phyloP scores from a whole-genome alignment of 2,113 vertebrate species.

The Vulpes ferrilata region DNA sequence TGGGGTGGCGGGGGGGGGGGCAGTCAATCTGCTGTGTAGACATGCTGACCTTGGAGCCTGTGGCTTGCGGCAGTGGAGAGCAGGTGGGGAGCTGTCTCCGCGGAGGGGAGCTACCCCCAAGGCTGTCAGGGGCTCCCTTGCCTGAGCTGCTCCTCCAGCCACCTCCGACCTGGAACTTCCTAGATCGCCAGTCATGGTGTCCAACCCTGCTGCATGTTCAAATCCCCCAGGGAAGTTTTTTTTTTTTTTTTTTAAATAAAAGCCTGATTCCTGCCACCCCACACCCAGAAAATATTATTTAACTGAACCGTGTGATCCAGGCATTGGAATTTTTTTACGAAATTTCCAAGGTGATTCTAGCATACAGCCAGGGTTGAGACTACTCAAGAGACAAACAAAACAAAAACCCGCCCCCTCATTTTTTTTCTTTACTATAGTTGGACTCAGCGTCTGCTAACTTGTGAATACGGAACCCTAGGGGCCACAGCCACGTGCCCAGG shows the following conservation, averaged over 20 bases:
- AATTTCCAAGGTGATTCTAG: not conserved
- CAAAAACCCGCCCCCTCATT: not conserved
- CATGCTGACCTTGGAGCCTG: rapidly evolving
- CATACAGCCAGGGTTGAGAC: not conserved
- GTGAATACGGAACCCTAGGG: rapidly evolving
- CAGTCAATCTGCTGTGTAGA: rapidly evolving
- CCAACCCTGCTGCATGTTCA: not conserved
- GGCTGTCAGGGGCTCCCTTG: not conserved
- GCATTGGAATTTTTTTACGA: not conserved
- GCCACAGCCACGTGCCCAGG: rapidly evolving
- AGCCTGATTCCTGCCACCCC: not conserved
- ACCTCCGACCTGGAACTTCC: not conserved
- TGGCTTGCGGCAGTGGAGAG: not conserved
- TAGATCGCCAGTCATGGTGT: not conserved
- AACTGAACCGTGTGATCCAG: rapidly evolving
- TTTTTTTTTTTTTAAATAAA: not conserved
- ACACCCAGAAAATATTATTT: too few relatives aligned
- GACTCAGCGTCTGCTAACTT: not conserved
- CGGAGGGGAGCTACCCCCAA: rapidly evolving
- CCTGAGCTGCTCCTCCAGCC: not conserved
- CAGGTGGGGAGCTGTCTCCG: not conserved
- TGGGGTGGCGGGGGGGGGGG: rapidly evolving
- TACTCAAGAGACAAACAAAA: not conserved
- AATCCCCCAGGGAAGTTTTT: not conserved
- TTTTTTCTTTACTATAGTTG: not conserved